Evolutionary conservation across 2,113 vertebrate genomes (phyloP).

Genomic region (Gavialis gangeticus): DNA sequence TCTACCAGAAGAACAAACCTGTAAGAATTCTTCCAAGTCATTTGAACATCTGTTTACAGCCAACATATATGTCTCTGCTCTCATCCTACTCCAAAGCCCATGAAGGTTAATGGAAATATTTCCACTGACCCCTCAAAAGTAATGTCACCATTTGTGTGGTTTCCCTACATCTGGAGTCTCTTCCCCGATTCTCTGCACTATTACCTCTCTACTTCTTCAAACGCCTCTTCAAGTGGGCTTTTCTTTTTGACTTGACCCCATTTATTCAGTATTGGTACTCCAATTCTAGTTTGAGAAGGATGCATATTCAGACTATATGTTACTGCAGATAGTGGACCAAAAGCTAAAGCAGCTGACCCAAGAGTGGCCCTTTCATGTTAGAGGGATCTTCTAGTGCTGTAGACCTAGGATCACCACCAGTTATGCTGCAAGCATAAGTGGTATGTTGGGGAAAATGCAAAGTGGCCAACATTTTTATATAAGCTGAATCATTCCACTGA

Average conservation of each 20-base stretch:
- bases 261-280: background rate
- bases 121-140: rapidly evolving
- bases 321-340: background rate
- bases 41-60: too few species aligned
- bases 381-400: too few species aligned
- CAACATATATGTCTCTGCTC: background rate
- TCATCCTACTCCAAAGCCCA: background rate
- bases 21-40: too few species aligned
- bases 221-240: rapidly evolving
- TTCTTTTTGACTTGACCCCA: background rate
- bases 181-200: too few species aligned
- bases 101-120: background rate
- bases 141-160: background rate
- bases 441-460: background rate
- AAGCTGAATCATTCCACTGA: background rate
- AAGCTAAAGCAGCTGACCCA: background rate
- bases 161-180: too few species aligned
- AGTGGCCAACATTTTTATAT: background rate
- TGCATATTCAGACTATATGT: background rate
- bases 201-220: background rate
- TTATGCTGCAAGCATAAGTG: background rate
- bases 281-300: background rate
- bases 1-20: too few species aligned
- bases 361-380: background rate
- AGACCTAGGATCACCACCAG: background rate